These are phyloP conservation scores for Neotragus pygmaeus DNA, from an alignment of 2,113 vertebrate genomes.

Conservation along the genomic window DNA sequence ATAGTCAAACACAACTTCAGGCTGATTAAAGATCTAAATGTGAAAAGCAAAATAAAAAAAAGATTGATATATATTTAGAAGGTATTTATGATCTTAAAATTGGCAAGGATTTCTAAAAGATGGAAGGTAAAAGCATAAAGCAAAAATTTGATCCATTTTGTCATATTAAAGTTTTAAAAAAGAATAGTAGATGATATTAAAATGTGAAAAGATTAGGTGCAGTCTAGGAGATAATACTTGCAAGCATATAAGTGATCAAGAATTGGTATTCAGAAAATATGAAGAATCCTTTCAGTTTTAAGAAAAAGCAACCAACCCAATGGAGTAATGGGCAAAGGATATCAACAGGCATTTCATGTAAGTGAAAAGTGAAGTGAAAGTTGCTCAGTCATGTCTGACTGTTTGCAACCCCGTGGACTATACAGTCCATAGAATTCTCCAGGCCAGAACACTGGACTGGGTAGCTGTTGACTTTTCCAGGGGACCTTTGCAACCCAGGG, in stretches of 20 bases:
- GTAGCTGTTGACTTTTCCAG: neutral
- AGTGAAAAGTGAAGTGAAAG: neutral
- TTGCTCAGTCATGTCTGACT: neutral
- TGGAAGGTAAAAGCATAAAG: neutral
- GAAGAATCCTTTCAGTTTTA: neutral
- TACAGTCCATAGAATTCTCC: neutral
- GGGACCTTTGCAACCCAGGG: neutral
- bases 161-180: neutral
- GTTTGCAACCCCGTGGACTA: neutral
- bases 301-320: neutral
- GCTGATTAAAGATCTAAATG: neutral
- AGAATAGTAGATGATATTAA: neutral
- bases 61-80: neutral
- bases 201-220: neutral
- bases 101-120: neutral
- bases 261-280: neutral
- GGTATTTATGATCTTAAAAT: neutral
- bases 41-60: neutral
- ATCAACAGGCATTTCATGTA: neutral
- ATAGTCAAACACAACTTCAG: neutral
- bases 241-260: neutral
- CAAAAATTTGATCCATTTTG: neutral
- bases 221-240: neutral
- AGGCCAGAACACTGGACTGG: neutral
- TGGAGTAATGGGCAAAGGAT: neutral